These are phyloP conservation scores for Pseudococcus longispinus DNA, from an alignment of 2,888 invertebrate genomes.

Conservation along the genomic window DNA sequence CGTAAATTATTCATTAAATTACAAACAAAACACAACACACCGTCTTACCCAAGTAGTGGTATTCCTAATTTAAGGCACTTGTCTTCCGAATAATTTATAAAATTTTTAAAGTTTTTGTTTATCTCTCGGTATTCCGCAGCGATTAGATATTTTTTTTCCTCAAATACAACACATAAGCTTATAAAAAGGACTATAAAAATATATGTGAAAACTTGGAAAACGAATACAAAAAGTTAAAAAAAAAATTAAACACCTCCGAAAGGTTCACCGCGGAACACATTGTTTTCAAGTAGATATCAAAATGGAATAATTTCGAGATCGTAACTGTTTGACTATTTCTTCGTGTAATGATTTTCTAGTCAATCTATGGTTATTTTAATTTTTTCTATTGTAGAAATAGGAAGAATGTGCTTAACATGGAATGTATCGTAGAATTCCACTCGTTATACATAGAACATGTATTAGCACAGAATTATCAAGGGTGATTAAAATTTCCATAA, in stretches of 20 bases:
- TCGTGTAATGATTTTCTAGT: background rate
- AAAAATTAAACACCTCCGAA: background rate
- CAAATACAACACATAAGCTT: background rate
- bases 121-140: slow-evolving; percentile 6
- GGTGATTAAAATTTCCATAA: background rate
- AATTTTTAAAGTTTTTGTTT: background rate
- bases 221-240: slow-evolving; percentile 17
- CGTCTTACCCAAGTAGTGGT: slow-evolving; percentile 49
- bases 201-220: slow-evolving; percentile 29
- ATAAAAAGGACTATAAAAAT: slow-evolving; percentile 36
- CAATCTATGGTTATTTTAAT: background rate
- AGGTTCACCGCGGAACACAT: slow-evolving; percentile 10
- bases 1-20: slow-evolving; percentile 35
- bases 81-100: background rate
- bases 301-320: slow-evolving; percentile 34
- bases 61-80: slow-evolving; percentile 51
- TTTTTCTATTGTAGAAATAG: background rate
- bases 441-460: background rate
- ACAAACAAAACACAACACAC: slow-evolving; percentile 54
- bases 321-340: background rate
- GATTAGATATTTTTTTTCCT: background rate
- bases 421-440: background rate
- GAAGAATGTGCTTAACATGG: slow-evolving; percentile 11
- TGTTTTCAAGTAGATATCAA: slow-evolving; percentile 4
- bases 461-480: background rate